Evolutionary conservation across 2,797 vertebrate genomes (phyloP).

Genomic region (Erethizon dorsatum): DNA sequence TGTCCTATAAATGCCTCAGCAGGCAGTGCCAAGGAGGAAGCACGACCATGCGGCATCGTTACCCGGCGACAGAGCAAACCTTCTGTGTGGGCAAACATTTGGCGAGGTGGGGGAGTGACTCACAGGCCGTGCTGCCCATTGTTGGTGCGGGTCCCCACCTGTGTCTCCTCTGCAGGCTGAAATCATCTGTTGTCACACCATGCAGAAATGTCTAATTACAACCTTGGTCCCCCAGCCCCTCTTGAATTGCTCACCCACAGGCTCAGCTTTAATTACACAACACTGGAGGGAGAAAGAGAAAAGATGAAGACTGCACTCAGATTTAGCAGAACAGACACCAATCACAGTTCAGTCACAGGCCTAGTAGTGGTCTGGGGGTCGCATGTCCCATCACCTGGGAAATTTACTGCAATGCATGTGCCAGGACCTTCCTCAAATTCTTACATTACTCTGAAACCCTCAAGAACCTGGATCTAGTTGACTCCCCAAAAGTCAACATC

Average conservation of each 20-base stretch:
- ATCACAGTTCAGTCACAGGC: not conserved
- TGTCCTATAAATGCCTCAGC: not conserved
- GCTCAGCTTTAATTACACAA: not conserved
- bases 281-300: not conserved
- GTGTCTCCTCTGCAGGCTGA: not conserved
- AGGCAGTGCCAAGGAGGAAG: constrained; percentile 8
- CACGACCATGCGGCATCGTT: not conserved
- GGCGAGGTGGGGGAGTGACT: not conserved
- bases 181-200: not conserved
- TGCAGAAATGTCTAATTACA: constrained; percentile 30
- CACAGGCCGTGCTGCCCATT: not conserved
- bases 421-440: too few relatives aligned
- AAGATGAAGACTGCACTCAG: not conserved
- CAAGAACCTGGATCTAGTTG: not conserved
- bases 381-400: rapidly evolving
- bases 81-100: constrained; percentile 62
- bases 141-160: not conserved
- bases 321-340: not conserved
- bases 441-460: not conserved
- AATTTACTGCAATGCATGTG: rapidly evolving
- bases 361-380: not conserved
- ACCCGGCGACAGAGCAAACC: not conserved
- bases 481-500: rapidly evolving
- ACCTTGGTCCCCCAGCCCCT: not conserved
- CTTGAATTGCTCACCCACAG: not conserved